Evolutionary conservation across 2,888 invertebrate species (phyloP).

Genomic region (Junonia oenone): DNA sequence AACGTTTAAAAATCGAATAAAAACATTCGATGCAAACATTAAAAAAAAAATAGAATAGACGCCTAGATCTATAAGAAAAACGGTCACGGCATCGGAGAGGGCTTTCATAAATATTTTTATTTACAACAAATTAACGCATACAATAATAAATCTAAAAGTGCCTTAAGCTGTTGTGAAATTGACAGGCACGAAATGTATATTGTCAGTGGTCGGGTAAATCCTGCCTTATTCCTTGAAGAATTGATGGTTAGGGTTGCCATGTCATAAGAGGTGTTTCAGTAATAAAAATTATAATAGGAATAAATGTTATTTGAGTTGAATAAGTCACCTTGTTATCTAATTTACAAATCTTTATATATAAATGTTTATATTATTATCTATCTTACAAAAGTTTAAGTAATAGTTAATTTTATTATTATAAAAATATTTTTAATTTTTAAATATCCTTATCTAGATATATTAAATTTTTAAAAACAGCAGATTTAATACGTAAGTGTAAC

Average conservation of each 20-base stretch:
- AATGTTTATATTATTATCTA: too few species aligned
- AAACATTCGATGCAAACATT: not conserved
- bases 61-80: not conserved
- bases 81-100: not conserved
- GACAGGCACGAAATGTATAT: slow-evolving; percentile 7
- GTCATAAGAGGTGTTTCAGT: too few species aligned
- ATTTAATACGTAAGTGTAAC: too few species aligned
- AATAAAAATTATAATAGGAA: too few species aligned
- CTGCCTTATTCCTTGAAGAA: not conserved
- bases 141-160: not conserved
- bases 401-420: too few species aligned
- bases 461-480: too few species aligned
- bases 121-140: not conserved
- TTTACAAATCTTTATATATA: too few species aligned
- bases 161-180: slow-evolving; percentile 3
- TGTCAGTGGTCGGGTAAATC: not conserved
- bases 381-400: too few species aligned
- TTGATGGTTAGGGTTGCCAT: not conserved
- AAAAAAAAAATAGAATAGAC: not conserved
- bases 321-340: too few species aligned
- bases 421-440: too few species aligned
- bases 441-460: too few species aligned
- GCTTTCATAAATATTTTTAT: not conserved
- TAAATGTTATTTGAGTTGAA: too few species aligned
- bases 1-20: not conserved